Base-by-base conservation (phyloP, 2,113 vertebrate genomes). In the Anser brachyrhynchus region DNA sequence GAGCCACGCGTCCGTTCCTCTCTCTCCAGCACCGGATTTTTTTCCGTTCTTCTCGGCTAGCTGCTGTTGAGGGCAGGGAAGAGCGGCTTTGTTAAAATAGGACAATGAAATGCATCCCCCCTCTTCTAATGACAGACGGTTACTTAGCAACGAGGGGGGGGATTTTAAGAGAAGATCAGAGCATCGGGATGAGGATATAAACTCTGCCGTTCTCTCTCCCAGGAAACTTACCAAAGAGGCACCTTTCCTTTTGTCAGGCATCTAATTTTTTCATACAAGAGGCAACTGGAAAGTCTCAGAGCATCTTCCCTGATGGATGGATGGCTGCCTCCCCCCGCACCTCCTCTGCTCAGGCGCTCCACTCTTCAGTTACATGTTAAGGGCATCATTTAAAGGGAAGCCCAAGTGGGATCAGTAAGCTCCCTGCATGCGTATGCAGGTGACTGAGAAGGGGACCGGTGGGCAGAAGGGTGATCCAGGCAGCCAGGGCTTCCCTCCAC, bases 341-440 rank as follows among this genome's bases (percentile, higher is more conserved):
- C 73, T 12, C 73, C 78, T 14, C 70, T 54, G 79, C 89, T 20
- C 52, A 4, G 65, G 25, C 78, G 55, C 78, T 9, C 41, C 66
- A 4, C 84, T 75, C 84, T 5, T 2, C 84, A 10, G 11, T 23
- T 9, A 2, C 0, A 49, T 7, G 66, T 86, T 41, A 3, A 58
- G 84, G 91, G 94, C 94, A 57, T 41, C 85, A 6, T 35, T 28
- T 72, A 55, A 35, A 54, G 83, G 93, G 87, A n/a, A 81, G 90
- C 87, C 92, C 90, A 3, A 26, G 70, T 3, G 77, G 90, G 84
- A 33, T 71, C 95, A 3, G 69, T 39, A 16, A 57, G 94, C 85
- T 61, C 95, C 70, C 95, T 76, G 96, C 96, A 88, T 92, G 67
- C 76, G 28, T 66, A 37, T 88, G 96, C 94, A 90, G 96, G 96